phyloP scores from a whole-genome alignment of 2,113 vertebrate genomes.

The Procapra przewalskii region DNA sequence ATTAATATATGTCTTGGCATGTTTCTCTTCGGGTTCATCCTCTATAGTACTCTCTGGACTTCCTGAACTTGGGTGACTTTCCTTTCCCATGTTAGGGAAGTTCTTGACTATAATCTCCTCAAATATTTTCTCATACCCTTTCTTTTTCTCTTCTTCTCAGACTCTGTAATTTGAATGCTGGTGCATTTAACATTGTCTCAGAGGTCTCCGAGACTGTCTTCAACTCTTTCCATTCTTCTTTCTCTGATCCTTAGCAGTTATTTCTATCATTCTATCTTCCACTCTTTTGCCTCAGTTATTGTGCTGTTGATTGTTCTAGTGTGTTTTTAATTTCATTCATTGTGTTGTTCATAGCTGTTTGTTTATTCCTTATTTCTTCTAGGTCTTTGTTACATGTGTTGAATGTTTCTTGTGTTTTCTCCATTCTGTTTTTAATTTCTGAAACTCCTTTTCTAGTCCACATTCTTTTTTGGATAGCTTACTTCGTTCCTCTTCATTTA shows the following conservation, averaged over 20 bases:
- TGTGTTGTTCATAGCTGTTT: not conserved
- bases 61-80: not conserved
- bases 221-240: not conserved
- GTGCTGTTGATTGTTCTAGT: not conserved
- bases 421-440: not conserved
- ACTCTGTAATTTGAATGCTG: not conserved
- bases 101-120: not conserved
- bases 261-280: not conserved
- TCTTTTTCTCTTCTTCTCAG: not conserved
- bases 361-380: not conserved
- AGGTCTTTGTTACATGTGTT: not conserved
- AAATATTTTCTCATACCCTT: not conserved
- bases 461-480: not conserved
- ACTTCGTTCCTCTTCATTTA: not conserved
- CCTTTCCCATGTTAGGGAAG: not conserved
- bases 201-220: not conserved
- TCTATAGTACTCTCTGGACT: not conserved
- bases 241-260: not conserved
- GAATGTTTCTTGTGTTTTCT: not conserved
- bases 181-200: not conserved
- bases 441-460: not conserved
- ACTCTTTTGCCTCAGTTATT: not conserved
- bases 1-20: not conserved
- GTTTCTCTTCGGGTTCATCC: not conserved
- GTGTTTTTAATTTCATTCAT: not conserved